A percentile compares a stretch with the other conserved stretches of the same genome.
Evolutionary conservation across 1,140 invertebrate species (phyloP).

Genomic region (Chironomus striatipennis): DNA sequence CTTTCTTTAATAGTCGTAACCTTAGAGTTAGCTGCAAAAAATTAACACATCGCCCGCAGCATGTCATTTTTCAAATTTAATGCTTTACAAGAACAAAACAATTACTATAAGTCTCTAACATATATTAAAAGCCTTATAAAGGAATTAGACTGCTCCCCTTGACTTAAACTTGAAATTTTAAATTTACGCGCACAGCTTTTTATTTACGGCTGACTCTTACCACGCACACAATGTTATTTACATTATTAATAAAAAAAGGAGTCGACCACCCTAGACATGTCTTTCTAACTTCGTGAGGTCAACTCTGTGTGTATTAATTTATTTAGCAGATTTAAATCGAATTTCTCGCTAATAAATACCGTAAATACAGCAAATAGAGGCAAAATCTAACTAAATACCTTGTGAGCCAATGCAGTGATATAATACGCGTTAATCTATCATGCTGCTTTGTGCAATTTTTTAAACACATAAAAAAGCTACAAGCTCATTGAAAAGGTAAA

Average conservation of each 20-base stretch:
- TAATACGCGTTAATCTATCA: no score
- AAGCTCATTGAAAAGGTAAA: no score
- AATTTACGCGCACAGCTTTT: background rate
- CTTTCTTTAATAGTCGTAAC: background rate
- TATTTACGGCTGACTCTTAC: background rate
- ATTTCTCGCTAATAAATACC: no score
- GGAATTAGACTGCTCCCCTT: constrained; percentile 5
- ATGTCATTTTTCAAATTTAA: background rate
- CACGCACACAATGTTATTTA: background rate
- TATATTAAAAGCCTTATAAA: background rate
- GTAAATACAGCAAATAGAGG: no score
- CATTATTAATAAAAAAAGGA: background rate
- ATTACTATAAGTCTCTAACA: background rate
- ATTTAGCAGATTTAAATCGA: no score
- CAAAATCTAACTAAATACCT: no score
- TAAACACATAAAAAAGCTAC: no score
- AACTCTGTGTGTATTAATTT: background rate
- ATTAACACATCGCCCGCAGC: background rate
- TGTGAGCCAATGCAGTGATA: no score
- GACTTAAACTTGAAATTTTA: constrained; percentile 8
- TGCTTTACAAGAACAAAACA: background rate
- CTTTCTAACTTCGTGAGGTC: background rate
- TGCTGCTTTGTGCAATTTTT: no score
- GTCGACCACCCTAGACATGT: background rate
- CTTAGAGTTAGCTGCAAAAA: background rate